Base-by-base conservation (phyloP, 2,888 invertebrate species). In the Oscheius sp. region DNA sequence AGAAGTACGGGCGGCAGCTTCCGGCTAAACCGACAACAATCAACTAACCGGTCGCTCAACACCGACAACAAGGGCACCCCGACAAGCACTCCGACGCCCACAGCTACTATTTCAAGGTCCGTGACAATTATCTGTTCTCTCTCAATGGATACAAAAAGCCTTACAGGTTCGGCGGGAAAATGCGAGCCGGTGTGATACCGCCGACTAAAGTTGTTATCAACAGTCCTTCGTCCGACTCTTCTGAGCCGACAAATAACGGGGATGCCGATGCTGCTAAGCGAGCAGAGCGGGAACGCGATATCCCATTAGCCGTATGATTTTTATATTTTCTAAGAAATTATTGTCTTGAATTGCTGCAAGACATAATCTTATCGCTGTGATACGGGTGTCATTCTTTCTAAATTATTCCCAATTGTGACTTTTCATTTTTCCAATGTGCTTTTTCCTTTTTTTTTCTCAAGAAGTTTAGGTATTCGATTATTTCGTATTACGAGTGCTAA, bases 1-100 rank as follows among this genome's bases (percentile, higher is more conserved):
- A 80, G 82, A 55, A 79, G 82, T 52, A 81, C 82, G 27, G 79
- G 80, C 23, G 84, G 84, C 8, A 81, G 80, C 57, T 84, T 84
- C 72, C 80, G 84, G 4, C 70, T 84, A 20, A 82, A 84, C 66
- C 71, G 84, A 57, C 76, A 78, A 27, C 82, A 82, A 66, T 75
- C 76, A 12, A 76, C 78, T 10, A 80, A 80, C 67, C 68, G 80
- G 45, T 75, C 75, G 48, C 65, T 80, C 34, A 80, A 71, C 27
- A 73, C 76, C 1, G 78, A 76, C 31, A 58, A 65, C 33, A 76
- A 74, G 65, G 69, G 73, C 0, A 25, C 73, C 45, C 45, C 61
- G 27, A 27, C 48, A 45, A 48, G 33, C 48, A 45, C 48, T 25
- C 33, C 55, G 2, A 50, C 64, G 15, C 46, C 64, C 2, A 64